phyloP scores from a whole-genome alignment of 2,113 vertebrate genomes.

The Dolichotis patagonum region DNA sequence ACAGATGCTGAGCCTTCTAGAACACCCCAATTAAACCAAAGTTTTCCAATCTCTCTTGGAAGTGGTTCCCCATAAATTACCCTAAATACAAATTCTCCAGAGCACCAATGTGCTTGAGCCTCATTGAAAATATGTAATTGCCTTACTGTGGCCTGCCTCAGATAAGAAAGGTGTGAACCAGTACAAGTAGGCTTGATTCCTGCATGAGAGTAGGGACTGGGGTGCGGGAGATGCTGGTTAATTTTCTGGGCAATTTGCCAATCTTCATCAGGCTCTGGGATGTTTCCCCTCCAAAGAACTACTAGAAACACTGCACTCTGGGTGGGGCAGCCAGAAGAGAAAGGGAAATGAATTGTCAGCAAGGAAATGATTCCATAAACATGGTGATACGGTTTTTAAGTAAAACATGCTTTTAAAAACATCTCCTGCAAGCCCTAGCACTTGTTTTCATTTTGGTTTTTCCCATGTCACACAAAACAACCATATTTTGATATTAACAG shows the following conservation, averaged over 20 bases:
- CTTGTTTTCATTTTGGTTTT: constrained; percentile 47
- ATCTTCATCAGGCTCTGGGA: constrained; percentile 67
- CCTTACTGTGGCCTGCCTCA: neutral
- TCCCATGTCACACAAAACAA: constrained; percentile 54
- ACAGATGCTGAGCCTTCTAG: constrained; percentile 53
- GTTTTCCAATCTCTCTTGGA: constrained; percentile 71
- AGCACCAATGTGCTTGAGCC: neutral
- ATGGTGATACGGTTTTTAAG: constrained; percentile 71
- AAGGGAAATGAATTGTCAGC: constrained; percentile 64
- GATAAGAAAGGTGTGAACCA: constrained; percentile 40
- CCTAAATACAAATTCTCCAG: constrained; percentile 72
- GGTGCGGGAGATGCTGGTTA: neutral
- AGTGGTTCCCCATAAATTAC: constrained; percentile 72
- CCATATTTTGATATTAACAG: constrained; percentile 59
- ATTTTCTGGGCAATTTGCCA: constrained; percentile 55
- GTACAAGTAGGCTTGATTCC: constrained; percentile 59
- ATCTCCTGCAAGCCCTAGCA: constrained; percentile 67
- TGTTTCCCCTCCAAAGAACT: constrained; percentile 65
- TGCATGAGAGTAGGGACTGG: neutral
- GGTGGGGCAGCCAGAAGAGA: constrained; percentile 52
- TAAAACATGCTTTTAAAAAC: constrained; percentile 77
- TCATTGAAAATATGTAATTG: constrained; percentile 52
- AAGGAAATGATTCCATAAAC: constrained; percentile 57
- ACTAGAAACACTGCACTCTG: constrained; percentile 66
- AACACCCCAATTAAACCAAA: constrained; percentile 77